Evolutionary conservation across 2,113 vertebrate species (phyloP).

Genomic region (Nycticorax nycticorax): DNA sequence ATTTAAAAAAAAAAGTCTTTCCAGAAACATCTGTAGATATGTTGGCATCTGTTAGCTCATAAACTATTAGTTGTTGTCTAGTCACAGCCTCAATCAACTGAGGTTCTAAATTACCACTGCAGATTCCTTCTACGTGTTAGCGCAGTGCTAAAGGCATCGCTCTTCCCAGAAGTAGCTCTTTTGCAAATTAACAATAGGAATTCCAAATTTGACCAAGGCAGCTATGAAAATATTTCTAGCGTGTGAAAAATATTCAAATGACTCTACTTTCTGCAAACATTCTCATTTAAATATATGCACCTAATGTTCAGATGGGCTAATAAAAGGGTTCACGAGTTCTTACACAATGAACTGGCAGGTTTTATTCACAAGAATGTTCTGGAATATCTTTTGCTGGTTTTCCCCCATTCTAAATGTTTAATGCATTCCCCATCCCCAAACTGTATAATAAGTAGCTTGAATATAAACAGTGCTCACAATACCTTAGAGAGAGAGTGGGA

Average conservation of each 20-base stretch:
- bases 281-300: neutral
- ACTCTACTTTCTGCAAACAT: neutral
- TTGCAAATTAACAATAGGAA: neutral
- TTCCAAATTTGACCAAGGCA: neutral
- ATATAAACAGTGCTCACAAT: slow-evolving; percentile 50
- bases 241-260: neutral
- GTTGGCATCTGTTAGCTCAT: neutral
- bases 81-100: neutral
- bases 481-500: slow-evolving; percentile 9
- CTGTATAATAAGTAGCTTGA: slow-evolving; percentile 48
- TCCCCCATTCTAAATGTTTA: slow-evolving; percentile 5
- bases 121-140: neutral
- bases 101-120: neutral
- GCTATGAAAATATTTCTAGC: slow-evolving; percentile 26
- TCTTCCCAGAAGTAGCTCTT: neutral
- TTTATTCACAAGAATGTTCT: slow-evolving; percentile 46
- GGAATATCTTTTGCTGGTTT: slow-evolving; percentile 18
- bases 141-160: neutral
- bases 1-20: neutral
- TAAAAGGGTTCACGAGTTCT: slow-evolving; percentile 13
- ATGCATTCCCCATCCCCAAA: slow-evolving; percentile 38
- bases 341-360: slow-evolving; percentile 29
- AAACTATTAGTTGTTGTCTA: neutral
- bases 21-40: neutral
- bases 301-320: slow-evolving; percentile 16